Percentiles rank a stretch among this genome's conserved stretches.
Evolutionary conservation across 1,140 invertebrate genomes (phyloP).

Genomic region (Dreissena rostriformis): DNA sequence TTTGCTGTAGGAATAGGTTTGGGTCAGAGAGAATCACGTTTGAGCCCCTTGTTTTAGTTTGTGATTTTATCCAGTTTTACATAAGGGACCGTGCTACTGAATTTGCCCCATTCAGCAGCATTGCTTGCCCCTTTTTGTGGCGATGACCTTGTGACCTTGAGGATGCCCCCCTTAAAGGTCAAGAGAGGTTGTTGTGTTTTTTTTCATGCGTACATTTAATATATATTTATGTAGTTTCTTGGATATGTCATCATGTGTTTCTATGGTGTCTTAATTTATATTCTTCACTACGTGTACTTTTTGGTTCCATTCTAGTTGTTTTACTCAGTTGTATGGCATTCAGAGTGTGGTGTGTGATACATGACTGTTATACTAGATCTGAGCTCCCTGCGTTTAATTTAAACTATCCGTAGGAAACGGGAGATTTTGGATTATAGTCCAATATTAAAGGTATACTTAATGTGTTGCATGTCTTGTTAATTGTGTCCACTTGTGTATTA

Average conservation of each 20-base stretch:
- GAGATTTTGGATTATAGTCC: neutral
- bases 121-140: neutral
- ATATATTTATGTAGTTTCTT: neutral
- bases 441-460: neutral
- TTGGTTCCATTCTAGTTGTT: constrained; percentile 8
- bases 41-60: neutral
- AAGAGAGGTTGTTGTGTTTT: neutral
- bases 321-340: neutral
- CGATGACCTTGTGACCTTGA: constrained; percentile 1
- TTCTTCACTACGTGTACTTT: neutral
- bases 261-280: constrained; percentile 6
- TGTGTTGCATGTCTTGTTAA: neutral
- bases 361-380: neutral
- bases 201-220: neutral
- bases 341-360: neutral
- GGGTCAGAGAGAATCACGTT: neutral
- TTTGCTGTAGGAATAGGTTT: neutral
- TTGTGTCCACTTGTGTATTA: neutral
- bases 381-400: neutral
- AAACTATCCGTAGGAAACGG: neutral
- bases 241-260: neutral
- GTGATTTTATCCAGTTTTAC: constrained; percentile 1
- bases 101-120: neutral
- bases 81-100: neutral
- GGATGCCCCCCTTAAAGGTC: neutral